Evolutionary conservation across 1,140 invertebrate species (phyloP), one percentile per base, ranked within the genome.

Genomic region (Drosophila quadrilineata): DNA sequence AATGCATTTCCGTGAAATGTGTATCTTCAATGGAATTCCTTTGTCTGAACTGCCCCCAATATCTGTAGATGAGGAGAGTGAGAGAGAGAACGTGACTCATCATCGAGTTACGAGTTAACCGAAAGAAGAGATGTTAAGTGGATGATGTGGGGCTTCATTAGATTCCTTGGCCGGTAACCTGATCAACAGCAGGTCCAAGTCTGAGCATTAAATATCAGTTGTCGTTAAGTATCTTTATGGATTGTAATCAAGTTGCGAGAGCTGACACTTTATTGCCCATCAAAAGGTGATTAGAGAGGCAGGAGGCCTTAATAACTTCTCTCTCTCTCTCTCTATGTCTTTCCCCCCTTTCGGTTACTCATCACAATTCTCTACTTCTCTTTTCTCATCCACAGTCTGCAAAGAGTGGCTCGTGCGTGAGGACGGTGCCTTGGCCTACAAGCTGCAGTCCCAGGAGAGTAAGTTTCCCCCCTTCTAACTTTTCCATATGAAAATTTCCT

Each of bases 321-420:
- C 24, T 28, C 38, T 3, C 9, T n/a, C 9, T 22, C 38, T 22
- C n/a, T 6, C 14, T 10, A 8, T 41, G n/a, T 9, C 0, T 22
- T 24, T 26, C 12, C 6, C 8, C 22, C 3, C 3, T 16, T 12
- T 41, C n/a, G 36, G 16, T 12, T 8, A 38, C 36, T 21, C 36
- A 40, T n/a, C 36, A 17, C 2, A 17, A 36, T 8, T 35, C 28
- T 17, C 6, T 35, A 3, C 38, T 31, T 17, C 33, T 52, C 31
- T 35, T 43, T 31, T 33, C 43, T 49, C 28, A 36, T 19, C 3
- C n/a, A 19, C 90, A 96, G 95, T 97, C 24, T 95, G 96, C 88
- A 93, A 94, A 65, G 94, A 98, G 91, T 98, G 97, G 96, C 91
- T 97, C 63, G 95, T 98, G 33, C 94, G 96, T 74, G 96, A 98